Conservation (phyloP, 2,888 invertebrate genomes). For the Mesochorus sp. region DNA sequence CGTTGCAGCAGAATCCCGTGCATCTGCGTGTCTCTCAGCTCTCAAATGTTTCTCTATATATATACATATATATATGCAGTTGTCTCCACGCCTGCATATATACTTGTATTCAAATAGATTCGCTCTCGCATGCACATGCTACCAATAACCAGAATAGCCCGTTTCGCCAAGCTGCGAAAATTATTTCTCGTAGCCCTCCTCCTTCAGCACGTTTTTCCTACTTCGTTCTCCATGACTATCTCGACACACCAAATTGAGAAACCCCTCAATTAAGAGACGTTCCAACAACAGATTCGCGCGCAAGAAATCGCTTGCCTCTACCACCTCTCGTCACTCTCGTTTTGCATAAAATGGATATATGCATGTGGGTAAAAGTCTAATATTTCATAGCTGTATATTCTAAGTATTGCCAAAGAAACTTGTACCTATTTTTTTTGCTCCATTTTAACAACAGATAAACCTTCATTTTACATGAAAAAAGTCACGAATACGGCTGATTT, state of each 20-base stretch:
- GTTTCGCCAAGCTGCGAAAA: conserved; percentile 57
- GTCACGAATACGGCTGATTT: too few relatives aligned
- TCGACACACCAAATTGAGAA: conserved; percentile 72
- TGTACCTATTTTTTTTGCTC: too few relatives aligned
- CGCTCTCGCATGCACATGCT: conserved; percentile 16
- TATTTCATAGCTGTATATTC: too few relatives aligned
- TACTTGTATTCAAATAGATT: conserved; percentile 61
- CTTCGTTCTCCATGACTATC: conserved; percentile 18
- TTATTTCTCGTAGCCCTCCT: conserved; percentile 53
- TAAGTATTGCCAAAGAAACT: too few relatives aligned
- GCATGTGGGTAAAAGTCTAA: neutral
- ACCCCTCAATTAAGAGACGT: conserved; percentile 74
- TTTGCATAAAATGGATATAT: conserved; percentile 7
- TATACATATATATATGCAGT: neutral
- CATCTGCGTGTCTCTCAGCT: conserved; percentile 41
- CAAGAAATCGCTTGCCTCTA: conserved; percentile 5
- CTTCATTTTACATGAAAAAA: too few relatives aligned
- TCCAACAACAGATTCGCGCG: conserved; percentile 61
- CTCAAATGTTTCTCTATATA: conserved; percentile 2
- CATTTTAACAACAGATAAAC: too few relatives aligned
- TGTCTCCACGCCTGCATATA: conserved; percentile 22
- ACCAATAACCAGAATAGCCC: conserved; percentile 17
- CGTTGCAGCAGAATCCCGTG: conserved; percentile 46
- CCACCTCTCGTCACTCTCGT: conserved; percentile 1
- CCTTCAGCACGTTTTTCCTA: neutral